Base-by-base conservation (phyloP, 37 sponge, comb jelly and placozoan species). In the Spongilla lacustris region DNA sequence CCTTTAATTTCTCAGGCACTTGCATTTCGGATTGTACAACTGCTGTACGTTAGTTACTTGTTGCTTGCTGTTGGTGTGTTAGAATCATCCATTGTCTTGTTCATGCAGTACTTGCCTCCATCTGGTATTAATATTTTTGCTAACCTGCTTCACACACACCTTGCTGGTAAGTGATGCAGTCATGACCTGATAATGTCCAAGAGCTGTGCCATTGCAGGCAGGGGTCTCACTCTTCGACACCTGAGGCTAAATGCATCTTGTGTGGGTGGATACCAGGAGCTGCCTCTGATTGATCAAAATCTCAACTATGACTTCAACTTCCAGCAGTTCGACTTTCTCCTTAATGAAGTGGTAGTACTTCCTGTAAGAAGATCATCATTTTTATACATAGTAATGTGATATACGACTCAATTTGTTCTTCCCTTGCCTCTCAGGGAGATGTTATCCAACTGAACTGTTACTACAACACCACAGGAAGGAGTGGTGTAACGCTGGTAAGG, bases 21-120 rank as follows among this genome's bases (percentile, higher is more conserved):
- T 73, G 74, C 21, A 31, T 33, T 14, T 73, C 74, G 3, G 74
- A 73, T 34, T 73, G 74, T 26, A 73, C 74, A 31, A 73, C 13
- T 31, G 23, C 30, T 11, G 30, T 73, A 31, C 0, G 74, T 58
- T 58, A 17, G 4, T 46, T 1, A 58, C 19, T 1, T 17, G 12
- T 1, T 17, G 21, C 1, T 58, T 19, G 1, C 1, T 1, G 19
- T 58, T 10, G 0, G 11, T 17, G 1, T 17, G 1, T 17, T 1
- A 17, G 4, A 17, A 0, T 1, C 19, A 58, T 58, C 19, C 12
- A 6, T 14, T 17, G 11, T 58, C 58, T 14, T 58, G 19, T 58
- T 19, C 58, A 58, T 41, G 41, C 58, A 58, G 58, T 58, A 58
- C 58, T 58, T 58, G 14, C 58, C 58, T 1, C 58, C 58, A 9